Conservation (phyloP, 2,888 invertebrate genomes). For the Epistrophe grossulariae region DNA sequence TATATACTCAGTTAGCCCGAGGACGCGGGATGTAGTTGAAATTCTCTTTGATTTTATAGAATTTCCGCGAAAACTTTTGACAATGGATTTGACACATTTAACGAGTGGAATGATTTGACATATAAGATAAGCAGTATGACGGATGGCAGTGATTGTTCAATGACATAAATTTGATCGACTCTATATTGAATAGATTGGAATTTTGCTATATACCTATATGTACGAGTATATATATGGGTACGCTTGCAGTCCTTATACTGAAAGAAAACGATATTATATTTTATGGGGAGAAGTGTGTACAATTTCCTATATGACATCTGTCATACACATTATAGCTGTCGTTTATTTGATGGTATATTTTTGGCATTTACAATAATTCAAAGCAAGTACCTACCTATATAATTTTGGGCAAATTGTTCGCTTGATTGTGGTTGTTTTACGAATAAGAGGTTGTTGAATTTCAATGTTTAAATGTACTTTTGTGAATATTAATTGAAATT, state of each 20-base stretch:
- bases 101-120: constrained; percentile 43
- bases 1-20: not conserved
- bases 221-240: not conserved
- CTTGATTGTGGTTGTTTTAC: not conserved
- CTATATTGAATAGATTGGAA: constrained; percentile 41
- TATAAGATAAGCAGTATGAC: constrained; percentile 49
- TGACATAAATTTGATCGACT: constrained; percentile 68
- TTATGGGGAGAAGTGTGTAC: not conserved
- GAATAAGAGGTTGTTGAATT: not conserved
- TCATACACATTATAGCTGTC: constrained; percentile 26
- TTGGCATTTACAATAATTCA: not conserved
- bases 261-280: constrained; percentile 17
- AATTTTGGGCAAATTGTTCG: not conserved
- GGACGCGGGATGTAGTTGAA: not conserved
- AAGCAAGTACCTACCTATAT: not conserved
- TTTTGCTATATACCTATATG: no score
- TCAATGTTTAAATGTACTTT: no score
- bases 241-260: not conserved
- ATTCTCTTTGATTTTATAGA: constrained; percentile 46
- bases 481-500: no score
- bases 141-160: constrained; percentile 53
- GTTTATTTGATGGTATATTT: not conserved
- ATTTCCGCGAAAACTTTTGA: constrained; percentile 51
- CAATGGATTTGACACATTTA: constrained; percentile 58
- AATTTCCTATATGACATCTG: constrained; percentile 29